Evolutionary conservation across 1,140 invertebrate species (phyloP).

Genomic region (Scaptomyza graminum): DNA sequence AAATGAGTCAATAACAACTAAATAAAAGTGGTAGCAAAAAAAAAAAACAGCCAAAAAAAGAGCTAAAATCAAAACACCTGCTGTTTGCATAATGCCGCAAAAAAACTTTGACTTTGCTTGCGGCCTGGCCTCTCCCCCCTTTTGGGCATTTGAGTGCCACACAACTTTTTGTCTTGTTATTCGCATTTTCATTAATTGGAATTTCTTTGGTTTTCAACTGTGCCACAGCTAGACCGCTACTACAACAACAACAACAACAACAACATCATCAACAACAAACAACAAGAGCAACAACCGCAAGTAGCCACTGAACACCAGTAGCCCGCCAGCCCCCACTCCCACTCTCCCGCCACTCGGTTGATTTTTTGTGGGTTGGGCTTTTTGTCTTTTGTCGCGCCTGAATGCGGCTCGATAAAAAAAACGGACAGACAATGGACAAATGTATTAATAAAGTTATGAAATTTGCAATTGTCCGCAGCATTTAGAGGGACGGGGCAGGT

Average conservation of each 20-base stretch:
- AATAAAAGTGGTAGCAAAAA: conserved; percentile 21
- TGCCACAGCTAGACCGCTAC: conserved; percentile 3
- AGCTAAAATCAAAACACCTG: conserved; percentile 64
- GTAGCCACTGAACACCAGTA: conserved; percentile 35
- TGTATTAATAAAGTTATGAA: conserved; percentile 79
- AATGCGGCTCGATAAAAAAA: conserved; percentile 58
- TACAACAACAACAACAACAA: conserved; percentile 26
- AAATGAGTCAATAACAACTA: conserved; percentile 22
- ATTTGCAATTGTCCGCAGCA: conserved; percentile 45
- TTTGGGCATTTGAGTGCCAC: neutral
- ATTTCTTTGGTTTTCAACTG: conserved; percentile 59
- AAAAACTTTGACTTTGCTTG: neutral
- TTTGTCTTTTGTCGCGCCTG: conserved; percentile 74
- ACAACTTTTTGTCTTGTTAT: conserved; percentile 30
- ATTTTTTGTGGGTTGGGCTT: conserved; percentile 41
- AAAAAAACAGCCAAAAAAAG: conserved; percentile 52
- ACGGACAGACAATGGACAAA: conserved; percentile 61
- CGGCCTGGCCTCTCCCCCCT: neutral
- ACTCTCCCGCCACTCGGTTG: neutral
- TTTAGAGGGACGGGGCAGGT: conserved; percentile 7
- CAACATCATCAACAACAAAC: conserved; percentile 21
- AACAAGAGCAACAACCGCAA: conserved; percentile 30
- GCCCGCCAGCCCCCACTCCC: neutral
- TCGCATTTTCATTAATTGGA: conserved; percentile 76
- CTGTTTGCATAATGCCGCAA: conserved; percentile 71